These are phyloP conservation scores for Dasyurus viverrinus DNA, from an alignment of 2,113 vertebrate species.

Conservation along the genomic window DNA sequence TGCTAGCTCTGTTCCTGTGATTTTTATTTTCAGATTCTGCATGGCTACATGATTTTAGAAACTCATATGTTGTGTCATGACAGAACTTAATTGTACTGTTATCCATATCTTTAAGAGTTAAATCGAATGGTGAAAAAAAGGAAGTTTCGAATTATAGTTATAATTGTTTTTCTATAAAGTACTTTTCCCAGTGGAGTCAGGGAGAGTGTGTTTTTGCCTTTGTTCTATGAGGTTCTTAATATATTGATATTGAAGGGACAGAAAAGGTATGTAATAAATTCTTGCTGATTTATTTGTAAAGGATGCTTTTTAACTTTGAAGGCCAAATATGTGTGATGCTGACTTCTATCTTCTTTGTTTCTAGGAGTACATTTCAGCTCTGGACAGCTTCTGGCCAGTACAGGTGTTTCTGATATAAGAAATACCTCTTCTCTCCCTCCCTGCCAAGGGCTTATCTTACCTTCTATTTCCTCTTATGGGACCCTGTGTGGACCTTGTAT, in stretches of 20 bases:
- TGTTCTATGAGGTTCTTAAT: background rate
- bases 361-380: background rate
- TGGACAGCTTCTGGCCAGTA: background rate
- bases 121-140: background rate
- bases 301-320: background rate
- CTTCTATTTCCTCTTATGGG: background rate
- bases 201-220: background rate
- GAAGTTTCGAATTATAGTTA: background rate
- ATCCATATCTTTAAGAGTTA: background rate
- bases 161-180: background rate
- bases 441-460: background rate
- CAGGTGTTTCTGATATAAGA: background rate
- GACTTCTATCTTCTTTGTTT: background rate
- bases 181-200: background rate
- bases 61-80: background rate
- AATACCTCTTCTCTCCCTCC: background rate
- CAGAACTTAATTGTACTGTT: background rate
- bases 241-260: background rate
- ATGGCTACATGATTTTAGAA: background rate
- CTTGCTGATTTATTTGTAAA: background rate
- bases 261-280: background rate
- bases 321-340: background rate
- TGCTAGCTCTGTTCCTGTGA: background rate
- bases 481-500: background rate
- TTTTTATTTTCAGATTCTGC: background rate